These are phyloP conservation scores for Lampris megalopsis DNA, from an alignment of 2,113 vertebrate species.

Conservation along the genomic window DNA sequence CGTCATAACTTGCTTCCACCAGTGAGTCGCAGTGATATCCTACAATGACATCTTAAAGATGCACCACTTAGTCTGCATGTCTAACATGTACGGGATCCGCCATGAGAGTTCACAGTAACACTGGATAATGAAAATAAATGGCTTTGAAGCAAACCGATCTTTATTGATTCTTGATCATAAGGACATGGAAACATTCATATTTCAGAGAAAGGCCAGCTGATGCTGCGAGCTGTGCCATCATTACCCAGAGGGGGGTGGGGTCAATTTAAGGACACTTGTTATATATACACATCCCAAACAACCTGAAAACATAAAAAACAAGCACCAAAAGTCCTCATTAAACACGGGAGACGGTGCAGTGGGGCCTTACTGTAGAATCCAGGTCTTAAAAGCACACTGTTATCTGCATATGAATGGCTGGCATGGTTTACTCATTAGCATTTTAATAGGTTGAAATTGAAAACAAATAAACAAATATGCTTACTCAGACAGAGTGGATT, in stretches of 20 bases:
- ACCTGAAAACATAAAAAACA: slow-evolving; percentile 29
- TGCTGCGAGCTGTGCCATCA: slow-evolving; percentile 51
- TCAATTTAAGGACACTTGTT: slow-evolving; percentile 57
- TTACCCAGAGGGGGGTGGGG: slow-evolving; percentile 59
- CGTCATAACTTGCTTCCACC: no score
- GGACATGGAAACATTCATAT: slow-evolving; percentile 19
- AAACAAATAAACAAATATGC: slow-evolving; percentile 58
- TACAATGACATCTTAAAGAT: neutral
- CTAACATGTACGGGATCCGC: neutral
- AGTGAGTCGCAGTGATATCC: no score
- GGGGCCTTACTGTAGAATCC: slow-evolving; percentile 39
- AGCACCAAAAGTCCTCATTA: slow-evolving; percentile 52
- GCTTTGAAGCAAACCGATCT: neutral
- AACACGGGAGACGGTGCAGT: slow-evolving; percentile 49
- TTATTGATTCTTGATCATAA: slow-evolving; percentile 5
- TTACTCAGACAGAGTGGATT: slow-evolving; percentile 35
- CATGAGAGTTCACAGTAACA: neutral
- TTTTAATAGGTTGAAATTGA: slow-evolving; percentile 50
- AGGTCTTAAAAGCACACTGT: slow-evolving; percentile 47
- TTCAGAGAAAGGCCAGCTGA: slow-evolving; percentile 42
- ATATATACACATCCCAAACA: slow-evolving; percentile 61
- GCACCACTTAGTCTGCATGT: neutral
- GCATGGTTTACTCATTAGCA: slow-evolving; percentile 56
- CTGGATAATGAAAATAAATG: neutral
- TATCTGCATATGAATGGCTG: slow-evolving; percentile 69